These are phyloP conservation scores for Zaprionus taronus DNA, from an alignment of 1,140 invertebrate genomes.

Conservation along the genomic window DNA sequence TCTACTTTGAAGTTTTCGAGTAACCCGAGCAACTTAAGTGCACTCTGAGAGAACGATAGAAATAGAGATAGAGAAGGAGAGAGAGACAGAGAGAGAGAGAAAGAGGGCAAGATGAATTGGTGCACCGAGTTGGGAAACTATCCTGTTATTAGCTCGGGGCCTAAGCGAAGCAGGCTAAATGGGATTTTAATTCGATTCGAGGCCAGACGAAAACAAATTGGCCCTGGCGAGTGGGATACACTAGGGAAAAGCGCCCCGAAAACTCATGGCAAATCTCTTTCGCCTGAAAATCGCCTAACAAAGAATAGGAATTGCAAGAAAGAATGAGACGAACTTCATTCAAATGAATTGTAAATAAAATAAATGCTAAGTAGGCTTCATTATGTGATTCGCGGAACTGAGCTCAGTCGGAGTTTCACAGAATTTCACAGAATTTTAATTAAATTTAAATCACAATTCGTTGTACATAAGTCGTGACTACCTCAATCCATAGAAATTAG, in stretches of 20 bases:
- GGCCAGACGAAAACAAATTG: conserved; percentile 60
- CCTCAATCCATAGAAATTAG: neutral
- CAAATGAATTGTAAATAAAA: neutral
- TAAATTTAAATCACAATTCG: neutral
- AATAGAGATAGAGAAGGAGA: neutral
- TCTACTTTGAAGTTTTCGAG: conserved; percentile 20
- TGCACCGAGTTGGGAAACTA: conserved; percentile 11
- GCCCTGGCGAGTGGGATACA: conserved; percentile 1
- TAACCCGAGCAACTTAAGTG: conserved; percentile 23
- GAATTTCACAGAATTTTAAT: neutral
- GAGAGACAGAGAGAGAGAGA: neutral
- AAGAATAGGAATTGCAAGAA: neutral
- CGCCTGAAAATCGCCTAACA: neutral
- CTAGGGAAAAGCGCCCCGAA: neutral
- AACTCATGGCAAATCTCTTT: neutral
- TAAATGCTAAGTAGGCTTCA: neutral
- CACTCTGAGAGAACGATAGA: neutral
- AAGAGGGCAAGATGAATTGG: neutral
- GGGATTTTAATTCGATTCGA: conserved; percentile 74
- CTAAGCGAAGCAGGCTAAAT: conserved; percentile 56
- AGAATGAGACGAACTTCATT: neutral
- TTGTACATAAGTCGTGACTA: neutral
- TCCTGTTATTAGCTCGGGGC: conserved; percentile 48
- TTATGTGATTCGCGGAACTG: neutral
- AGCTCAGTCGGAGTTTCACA: no score